Conservation (phyloP, 2,113 vertebrate species). For the Myiozetetes cayanensis region DNA sequence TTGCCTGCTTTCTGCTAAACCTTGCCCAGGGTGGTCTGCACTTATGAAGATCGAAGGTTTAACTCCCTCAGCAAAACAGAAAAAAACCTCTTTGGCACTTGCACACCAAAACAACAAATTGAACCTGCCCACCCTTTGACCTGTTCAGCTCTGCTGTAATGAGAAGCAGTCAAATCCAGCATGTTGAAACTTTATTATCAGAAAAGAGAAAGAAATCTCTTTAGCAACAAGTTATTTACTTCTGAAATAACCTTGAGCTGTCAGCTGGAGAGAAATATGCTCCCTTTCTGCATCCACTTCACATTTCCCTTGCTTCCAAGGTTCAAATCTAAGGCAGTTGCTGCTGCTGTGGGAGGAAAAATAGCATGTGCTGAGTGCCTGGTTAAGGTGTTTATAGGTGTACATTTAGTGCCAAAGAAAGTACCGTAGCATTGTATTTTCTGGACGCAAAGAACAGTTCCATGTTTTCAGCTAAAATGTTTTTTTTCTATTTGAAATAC, state of each 20-base stretch:
- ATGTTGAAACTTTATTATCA: neutral
- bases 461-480: neutral
- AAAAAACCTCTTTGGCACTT: neutral
- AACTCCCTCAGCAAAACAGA: neutral
- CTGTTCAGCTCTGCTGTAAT: constrained; percentile 5
- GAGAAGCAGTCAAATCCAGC: constrained; percentile 29
- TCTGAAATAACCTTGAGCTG: constrained; percentile 50
- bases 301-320: constrained; percentile 9
- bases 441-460: neutral
- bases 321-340: neutral
- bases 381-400: constrained; percentile 1
- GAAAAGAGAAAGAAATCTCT: constrained; percentile 25
- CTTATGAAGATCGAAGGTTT: neutral
- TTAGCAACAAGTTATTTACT: constrained; percentile 25
- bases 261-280: constrained; percentile 3
- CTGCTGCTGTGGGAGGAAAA: neutral
- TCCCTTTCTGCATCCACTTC: neutral
- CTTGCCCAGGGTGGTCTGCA: neutral
- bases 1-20: neutral
- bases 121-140: constrained; percentile 19
- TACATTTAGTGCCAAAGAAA: neutral
- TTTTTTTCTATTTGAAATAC: neutral
- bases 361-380: neutral
- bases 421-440: neutral
- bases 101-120: neutral